These are phyloP conservation scores for Lerema accius DNA, from an alignment of 1,140 invertebrate species.

Conservation along the genomic window DNA sequence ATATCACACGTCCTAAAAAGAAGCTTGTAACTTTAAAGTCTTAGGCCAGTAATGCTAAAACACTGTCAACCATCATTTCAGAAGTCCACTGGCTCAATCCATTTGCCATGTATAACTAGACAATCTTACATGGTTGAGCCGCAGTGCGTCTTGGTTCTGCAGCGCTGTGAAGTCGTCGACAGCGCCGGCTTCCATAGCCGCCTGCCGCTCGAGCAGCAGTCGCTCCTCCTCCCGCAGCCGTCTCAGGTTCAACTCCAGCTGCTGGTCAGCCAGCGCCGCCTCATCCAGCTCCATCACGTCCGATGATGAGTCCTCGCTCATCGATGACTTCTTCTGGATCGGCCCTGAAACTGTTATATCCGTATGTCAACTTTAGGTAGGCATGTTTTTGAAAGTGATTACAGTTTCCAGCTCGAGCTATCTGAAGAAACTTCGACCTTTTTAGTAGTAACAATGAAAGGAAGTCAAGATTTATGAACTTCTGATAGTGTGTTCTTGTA, in stretches of 20 bases:
- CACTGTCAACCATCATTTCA: too few species aligned
- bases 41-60: too few species aligned
- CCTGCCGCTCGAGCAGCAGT: conserved; percentile 64
- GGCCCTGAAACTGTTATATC: conserved; percentile 85
- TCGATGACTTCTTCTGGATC: conserved; percentile 90
- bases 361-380: conserved; percentile 8
- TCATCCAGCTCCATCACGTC: conserved; percentile 98
- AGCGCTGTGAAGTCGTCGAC: conserved; percentile 84
- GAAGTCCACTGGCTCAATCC: too few species aligned
- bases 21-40: too few species aligned
- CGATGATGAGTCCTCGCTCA: conserved; percentile 95
- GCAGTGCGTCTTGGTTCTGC: conserved; percentile 83
- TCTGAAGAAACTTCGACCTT: too few species aligned
- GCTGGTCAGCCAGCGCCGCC: conserved; percentile 89
- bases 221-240: conserved; percentile 88
- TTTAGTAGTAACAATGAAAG: too few species aligned
- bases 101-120: too few species aligned
- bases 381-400: conserved; percentile 3
- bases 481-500: too few species aligned
- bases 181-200: conserved; percentile 57
- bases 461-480: too few species aligned
- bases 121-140: conserved; percentile 62
- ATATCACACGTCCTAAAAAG: too few species aligned
- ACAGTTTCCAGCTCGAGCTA: too few species aligned
- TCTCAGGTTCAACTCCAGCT: conserved; percentile 81